Evolutionary conservation across 2,888 invertebrate genomes (phyloP), one percentile per base, ranked within the genome.

Genomic region (Entomobrya proxima): DNA sequence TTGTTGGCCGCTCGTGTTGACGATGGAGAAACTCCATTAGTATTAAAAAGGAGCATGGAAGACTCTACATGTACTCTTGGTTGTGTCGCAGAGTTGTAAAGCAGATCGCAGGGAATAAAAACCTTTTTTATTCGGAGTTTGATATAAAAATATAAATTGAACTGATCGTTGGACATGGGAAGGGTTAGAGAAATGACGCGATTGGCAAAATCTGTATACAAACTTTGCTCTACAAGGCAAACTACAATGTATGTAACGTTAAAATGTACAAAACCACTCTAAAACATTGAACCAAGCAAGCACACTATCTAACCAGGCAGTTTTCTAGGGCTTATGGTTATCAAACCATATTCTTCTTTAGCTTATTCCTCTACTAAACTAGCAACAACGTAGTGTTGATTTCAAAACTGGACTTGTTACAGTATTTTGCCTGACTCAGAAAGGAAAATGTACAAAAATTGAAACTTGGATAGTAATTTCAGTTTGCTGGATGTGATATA

Each of bases 71-170:
- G 24, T 9, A 67, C 9, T 55, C 21, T 67, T 35, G 6, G 6
- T 27, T 74, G 18, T 30, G 27, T 74, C 6, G 3, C 32, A n/a
- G 7, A n/a, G 6, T 27, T 27, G 18, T 18, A 72, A 15, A n/a
- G 7, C 15, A n/a, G 27, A 50, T 74, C 50, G 21, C 15, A 50
- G 21, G 52, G 24, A 40, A 79, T 52, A 35, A 52, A 79, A 79
- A 18, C 67, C 32, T 79, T 79, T 79, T 79, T 64, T 35, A 35
- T 64, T 64, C 64, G 37, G 64, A 77, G 35, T 77, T 79, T 79
- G 67, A 79, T 79, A 79, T 79, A 32, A 79, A 79, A 77, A 58
- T 18, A 15, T n/a, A 24, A 77, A 58, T 27, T 27, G 35, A 75
- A 52, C 75, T 50, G 30, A n/a, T 44, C 24, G 69, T 21, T 69